Conservation (phyloP, 2,888 invertebrate species). For the Cyaniris semiargus region DNA sequence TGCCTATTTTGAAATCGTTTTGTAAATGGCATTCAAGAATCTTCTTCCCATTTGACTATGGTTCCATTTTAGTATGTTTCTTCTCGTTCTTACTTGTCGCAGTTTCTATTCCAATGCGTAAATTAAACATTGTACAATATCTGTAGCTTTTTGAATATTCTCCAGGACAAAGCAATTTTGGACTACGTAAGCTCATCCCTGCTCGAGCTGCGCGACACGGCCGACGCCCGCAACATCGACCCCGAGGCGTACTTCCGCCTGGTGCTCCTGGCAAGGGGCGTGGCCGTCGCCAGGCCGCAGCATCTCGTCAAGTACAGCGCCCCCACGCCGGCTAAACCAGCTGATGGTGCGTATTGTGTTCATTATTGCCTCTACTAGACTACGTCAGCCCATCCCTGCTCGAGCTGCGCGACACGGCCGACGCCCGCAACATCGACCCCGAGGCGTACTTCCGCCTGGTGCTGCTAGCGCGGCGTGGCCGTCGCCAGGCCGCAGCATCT, state of each 20-base stretch:
- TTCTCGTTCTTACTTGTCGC: no score
- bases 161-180: slow-evolving; percentile 90
- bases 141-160: neutral
- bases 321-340: slow-evolving; percentile 62
- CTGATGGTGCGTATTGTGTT: slow-evolving; percentile 54
- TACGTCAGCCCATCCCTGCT: slow-evolving; percentile 86
- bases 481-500: slow-evolving; percentile 91
- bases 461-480: slow-evolving; percentile 91
- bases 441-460: slow-evolving; percentile 94
- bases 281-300: slow-evolving; percentile 90
- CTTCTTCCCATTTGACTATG: no score
- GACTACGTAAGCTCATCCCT: slow-evolving; percentile 87
- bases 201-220: slow-evolving; percentile 81
- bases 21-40: no score
- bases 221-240: slow-evolving; percentile 87
- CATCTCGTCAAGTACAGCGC: slow-evolving; percentile 82
- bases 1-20: no score
- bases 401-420: slow-evolving; percentile 81
- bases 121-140: no score
- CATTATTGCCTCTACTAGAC: no score
- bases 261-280: slow-evolving; percentile 89
- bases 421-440: slow-evolving; percentile 89
- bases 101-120: no score
- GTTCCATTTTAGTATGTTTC: no score
- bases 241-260: slow-evolving; percentile 95